These are phyloP conservation scores for Candidula unifasciata DNA, from an alignment of 2,888 invertebrate species.

Conservation along the genomic window DNA sequence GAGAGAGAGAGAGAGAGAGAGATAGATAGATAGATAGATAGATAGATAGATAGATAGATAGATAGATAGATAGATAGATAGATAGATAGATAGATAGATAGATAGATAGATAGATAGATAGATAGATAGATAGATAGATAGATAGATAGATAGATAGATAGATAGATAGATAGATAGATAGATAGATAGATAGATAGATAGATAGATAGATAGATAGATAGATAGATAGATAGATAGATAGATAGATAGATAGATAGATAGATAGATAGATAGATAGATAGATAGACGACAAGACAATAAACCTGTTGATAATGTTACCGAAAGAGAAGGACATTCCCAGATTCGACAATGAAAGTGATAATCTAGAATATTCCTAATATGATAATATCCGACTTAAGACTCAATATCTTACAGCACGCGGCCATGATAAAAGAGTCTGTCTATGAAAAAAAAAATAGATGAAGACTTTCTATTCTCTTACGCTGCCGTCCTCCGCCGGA, in stretches of 20 bases:
- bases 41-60: conserved; percentile 27
- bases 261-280: too few species aligned
- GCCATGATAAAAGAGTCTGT: background rate
- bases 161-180: conserved; percentile 21
- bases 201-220: background rate
- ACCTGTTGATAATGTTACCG: too few species aligned
- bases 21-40: conserved; percentile 32
- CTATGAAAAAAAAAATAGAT: background rate
- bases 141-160: conserved; percentile 21
- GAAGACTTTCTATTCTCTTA: background rate
- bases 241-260: background rate
- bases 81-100: background rate
- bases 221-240: background rate
- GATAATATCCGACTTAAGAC: background rate
- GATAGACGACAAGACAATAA: background rate
- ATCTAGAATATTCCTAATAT: background rate
- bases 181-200: conserved; percentile 21
- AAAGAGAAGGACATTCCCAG: too few species aligned
- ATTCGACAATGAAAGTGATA: background rate
- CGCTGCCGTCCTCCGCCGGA: background rate
- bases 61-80: conserved; percentile 12
- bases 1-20: conserved; percentile 24
- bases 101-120: conserved; percentile 8
- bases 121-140: conserved; percentile 21
- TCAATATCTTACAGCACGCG: background rate